Evolutionary conservation across 2,888 invertebrate genomes (phyloP), one percentile per base, ranked within the genome.

Genomic region (Limnephilus rhombicus): DNA sequence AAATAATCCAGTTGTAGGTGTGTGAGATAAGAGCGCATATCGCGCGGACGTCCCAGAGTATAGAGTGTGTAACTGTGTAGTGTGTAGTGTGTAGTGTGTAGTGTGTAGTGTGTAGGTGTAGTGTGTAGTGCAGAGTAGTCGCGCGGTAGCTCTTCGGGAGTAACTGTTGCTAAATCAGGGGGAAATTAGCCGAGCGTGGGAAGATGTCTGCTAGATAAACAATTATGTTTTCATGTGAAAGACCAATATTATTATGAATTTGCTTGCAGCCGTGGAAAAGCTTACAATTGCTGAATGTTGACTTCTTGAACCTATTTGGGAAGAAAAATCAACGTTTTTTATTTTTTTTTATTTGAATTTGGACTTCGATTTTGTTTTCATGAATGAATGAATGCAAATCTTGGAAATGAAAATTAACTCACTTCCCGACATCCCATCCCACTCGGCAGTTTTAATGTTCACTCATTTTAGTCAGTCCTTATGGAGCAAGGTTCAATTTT

Each of bases 121-220:
- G 31, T 31, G 31, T 31, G 2, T 31, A 45, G 45, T 18, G 68
- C 3, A 24, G 68, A 7, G 24, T 31, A 83, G 37, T 29, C 31
- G 24, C 7, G 68, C 68, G 68, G 68, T 68, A 68, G 68, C 24
- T 68, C 68, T 68, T 68, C 68, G 68, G 68, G 24, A 68, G 68
- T 31, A 31, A 31, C 31, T 31, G 31, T 68, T 68, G 68, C 68
- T 1, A 68, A 68, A 68, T 68, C 68, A 68, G 68, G 68, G 53
- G 68, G 68, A 68, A 68, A 68, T 68, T n/a, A 68, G 68, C 68
- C 68, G 68, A 68, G n/a, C 68, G 68, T 68, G 68, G 68, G 68
- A 68, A 68, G 24, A 68, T n/a, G 68, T 24, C 68, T n/a, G 5
- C 24, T 24, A 68, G 68, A 68, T 68, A 68, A 68, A 68, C 68